These are phyloP conservation scores for Chrysemys picta DNA, from an alignment of 2,113 vertebrate species.

Conservation along the genomic window DNA sequence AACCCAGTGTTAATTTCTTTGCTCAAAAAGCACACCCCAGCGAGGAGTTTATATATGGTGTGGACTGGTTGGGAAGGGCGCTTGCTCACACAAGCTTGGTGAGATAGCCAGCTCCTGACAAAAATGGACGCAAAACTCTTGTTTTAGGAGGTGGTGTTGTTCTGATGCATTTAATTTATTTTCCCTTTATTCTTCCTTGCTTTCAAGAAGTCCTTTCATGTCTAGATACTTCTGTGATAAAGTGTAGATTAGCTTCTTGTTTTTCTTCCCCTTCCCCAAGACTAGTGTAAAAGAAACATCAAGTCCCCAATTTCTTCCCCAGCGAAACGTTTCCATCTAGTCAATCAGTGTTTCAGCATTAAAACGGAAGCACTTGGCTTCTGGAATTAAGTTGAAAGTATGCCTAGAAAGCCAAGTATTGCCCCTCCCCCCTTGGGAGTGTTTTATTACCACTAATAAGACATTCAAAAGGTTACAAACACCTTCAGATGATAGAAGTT, in stretches of 20 bases:
- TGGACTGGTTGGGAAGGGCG: not conserved
- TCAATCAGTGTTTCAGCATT: constrained; percentile 9
- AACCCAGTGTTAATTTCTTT: not conserved
- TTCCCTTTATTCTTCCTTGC: not conserved
- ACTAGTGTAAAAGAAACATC: not conserved
- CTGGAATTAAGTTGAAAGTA: constrained; percentile 36
- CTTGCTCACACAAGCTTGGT: not conserved
- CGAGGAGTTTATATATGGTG: not conserved
- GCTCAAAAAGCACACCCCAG: not conserved
- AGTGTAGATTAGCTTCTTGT: not conserved
- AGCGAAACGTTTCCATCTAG: constrained; percentile 23
- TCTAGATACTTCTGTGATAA: not conserved
- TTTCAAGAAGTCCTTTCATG: constrained; percentile 7
- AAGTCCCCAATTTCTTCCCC: not conserved
- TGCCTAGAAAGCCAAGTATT: constrained; percentile 41
- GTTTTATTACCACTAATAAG: constrained; percentile 55
- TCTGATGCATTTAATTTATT: not conserved
- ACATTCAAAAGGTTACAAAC: constrained; percentile 25
- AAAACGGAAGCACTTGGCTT: constrained; percentile 11
- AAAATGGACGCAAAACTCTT: not conserved
- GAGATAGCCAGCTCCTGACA: not conserved
- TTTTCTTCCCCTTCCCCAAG: not conserved
- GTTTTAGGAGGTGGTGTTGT: not conserved
- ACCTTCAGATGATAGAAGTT: constrained; percentile 27
- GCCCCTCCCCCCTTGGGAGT: not conserved